These are phyloP conservation scores for Notothenia coriiceps DNA, from an alignment of 2,113 vertebrate genomes.

Conservation along the genomic window DNA sequence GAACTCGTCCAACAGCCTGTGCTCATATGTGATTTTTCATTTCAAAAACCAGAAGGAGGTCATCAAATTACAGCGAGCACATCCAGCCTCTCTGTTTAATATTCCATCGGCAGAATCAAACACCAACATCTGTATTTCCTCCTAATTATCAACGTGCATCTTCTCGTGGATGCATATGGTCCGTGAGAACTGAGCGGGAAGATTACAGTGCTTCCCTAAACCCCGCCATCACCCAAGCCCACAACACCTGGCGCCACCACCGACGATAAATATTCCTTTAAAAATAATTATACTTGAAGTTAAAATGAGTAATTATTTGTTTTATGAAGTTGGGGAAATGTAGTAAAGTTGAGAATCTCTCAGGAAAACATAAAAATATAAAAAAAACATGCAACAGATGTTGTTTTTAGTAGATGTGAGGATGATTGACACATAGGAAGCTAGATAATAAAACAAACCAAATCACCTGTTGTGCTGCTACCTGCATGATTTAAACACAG, in stretches of 20 bases:
- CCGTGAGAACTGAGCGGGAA: slow-evolving; percentile 17
- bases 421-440: slow-evolving; percentile 44
- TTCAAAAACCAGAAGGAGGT: slow-evolving; percentile 34
- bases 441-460: background rate
- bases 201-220: slow-evolving; percentile 30
- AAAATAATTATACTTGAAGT: slow-evolving; percentile 22
- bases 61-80: slow-evolving; percentile 44
- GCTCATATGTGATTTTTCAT: slow-evolving; percentile 20
- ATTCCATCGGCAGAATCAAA: slow-evolving; percentile 45
- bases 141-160: slow-evolving; percentile 52
- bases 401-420: slow-evolving; percentile 42
- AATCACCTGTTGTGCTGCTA: background rate
- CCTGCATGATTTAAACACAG: background rate
- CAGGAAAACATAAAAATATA: slow-evolving; percentile 9
- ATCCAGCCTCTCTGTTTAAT: slow-evolving; percentile 49
- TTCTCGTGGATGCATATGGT: slow-evolving; percentile 43
- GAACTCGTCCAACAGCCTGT: slow-evolving; percentile 39
- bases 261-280: background rate
- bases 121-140: slow-evolving; percentile 61
- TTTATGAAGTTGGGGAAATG: slow-evolving; percentile 28
- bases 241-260: slow-evolving; percentile 44
- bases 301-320: slow-evolving; percentile 22
- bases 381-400: slow-evolving; percentile 42
- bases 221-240: slow-evolving; percentile 16
- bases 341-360: slow-evolving; percentile 6